Evolutionary conservation across 2,888 invertebrate genomes (phyloP).

Genomic region (Lathronympha strigana): DNA sequence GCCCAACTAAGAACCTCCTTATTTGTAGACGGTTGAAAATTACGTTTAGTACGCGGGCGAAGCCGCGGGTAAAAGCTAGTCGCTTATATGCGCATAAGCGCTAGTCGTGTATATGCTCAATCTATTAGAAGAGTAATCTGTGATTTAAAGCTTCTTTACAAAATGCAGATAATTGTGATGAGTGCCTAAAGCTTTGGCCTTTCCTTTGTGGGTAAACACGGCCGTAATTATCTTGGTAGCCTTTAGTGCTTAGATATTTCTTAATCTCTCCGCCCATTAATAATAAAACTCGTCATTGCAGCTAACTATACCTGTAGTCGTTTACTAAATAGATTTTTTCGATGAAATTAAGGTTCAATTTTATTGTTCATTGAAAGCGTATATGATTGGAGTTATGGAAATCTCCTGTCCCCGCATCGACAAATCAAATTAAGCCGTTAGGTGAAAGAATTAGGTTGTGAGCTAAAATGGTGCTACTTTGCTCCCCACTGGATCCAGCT

Average conservation of each 20-base stretch:
- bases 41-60: too few relatives aligned
- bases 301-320: slow-evolving; percentile 17
- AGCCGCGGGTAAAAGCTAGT: too few relatives aligned
- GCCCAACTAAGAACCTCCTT: too few relatives aligned
- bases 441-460: too few relatives aligned
- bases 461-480: too few relatives aligned
- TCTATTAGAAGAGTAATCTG: background rate
- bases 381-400: too few relatives aligned
- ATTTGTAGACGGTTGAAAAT: too few relatives aligned
- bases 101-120: background rate
- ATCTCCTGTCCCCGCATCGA: too few relatives aligned
- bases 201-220: slow-evolving; percentile 36
- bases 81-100: slow-evolving; percentile 11
- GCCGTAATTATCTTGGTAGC: slow-evolving; percentile 30
- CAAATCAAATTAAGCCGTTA: too few relatives aligned
- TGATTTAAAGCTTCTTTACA: slow-evolving; percentile 13
- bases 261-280: slow-evolving; percentile 35
- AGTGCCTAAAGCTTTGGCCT: slow-evolving; percentile 38
- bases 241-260: slow-evolving; percentile 35
- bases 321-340: slow-evolving; percentile 3
- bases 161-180: slow-evolving; percentile 35
- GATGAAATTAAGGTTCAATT: background rate
- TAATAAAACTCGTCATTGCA: slow-evolving; percentile 18
- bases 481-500: too few relatives aligned
- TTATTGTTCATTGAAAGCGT: too few relatives aligned